phyloP scores from a whole-genome alignment of 2,113 vertebrate genomes.

The Aphyosemion australe region DNA sequence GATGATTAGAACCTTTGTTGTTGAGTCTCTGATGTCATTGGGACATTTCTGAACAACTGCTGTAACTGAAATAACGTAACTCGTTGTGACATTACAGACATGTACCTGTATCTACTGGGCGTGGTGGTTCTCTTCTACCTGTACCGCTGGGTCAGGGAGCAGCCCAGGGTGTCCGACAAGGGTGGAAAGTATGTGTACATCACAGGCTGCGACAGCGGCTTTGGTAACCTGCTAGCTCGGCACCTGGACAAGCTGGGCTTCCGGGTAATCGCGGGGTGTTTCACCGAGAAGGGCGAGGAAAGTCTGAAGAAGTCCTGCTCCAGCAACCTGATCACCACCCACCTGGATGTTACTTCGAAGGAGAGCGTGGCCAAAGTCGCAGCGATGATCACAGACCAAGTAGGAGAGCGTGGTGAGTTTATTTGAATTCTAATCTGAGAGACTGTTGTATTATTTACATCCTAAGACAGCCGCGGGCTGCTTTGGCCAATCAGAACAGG shows the following conservation, averaged over 20 bases:
- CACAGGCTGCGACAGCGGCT: constrained; percentile 91
- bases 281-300: constrained; percentile 80
- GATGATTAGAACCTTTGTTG: too few species aligned
- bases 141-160: constrained; percentile 77
- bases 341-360: constrained; percentile 79
- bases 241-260: constrained; percentile 84
- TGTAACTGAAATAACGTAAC: too few species aligned
- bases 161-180: constrained; percentile 61
- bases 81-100: constrained; percentile 40
- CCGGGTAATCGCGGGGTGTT: constrained; percentile 85
- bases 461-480: too few species aligned
- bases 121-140: constrained; percentile 64
- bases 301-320: constrained; percentile 82
- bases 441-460: too few species aligned
- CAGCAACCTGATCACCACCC: constrained; percentile 58
- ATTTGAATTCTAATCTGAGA: too few species aligned
- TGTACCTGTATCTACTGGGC: constrained; percentile 70
- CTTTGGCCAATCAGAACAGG: too few species aligned
- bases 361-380: constrained; percentile 77
- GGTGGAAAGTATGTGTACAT: constrained; percentile 83
- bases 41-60: too few species aligned
- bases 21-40: too few species aligned
- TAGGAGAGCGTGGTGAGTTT: constrained; percentile 74
- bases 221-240: constrained; percentile 83
- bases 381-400: constrained; percentile 72